These are phyloP conservation scores for Syngnathus scovelli DNA, from an alignment of 2,113 vertebrate species.

Conservation along the genomic window DNA sequence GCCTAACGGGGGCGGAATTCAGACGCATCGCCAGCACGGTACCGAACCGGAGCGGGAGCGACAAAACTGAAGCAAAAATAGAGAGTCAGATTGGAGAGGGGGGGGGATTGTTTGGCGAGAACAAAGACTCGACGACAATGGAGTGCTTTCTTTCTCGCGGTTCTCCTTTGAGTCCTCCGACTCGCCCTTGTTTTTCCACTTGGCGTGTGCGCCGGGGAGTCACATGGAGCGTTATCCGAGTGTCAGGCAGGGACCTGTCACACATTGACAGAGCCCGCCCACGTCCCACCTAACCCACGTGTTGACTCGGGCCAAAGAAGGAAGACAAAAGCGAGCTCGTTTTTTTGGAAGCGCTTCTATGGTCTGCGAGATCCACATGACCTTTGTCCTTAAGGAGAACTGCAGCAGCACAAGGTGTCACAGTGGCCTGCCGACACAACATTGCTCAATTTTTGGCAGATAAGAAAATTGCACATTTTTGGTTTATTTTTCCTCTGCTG, in stretches of 20 bases:
- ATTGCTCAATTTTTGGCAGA: too few species aligned
- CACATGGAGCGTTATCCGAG: constrained; percentile 61
- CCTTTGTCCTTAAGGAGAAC: too few species aligned
- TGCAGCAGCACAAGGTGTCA: too few species aligned
- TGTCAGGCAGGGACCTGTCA: constrained; percentile 61
- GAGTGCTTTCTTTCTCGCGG: constrained; percentile 29
- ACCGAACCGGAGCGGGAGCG: background rate
- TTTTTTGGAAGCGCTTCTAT: constrained; percentile 35
- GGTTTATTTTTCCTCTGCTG: too few species aligned
- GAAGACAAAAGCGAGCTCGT: constrained; percentile 44
- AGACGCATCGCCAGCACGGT: constrained; percentile 12
- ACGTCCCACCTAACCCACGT: constrained; percentile 4
- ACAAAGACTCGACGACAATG: constrained; percentile 11
- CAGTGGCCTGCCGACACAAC: too few species aligned
- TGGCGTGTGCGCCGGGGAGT: constrained; percentile 27
- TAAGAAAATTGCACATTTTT: too few species aligned
- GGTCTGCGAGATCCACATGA: constrained; percentile 16
- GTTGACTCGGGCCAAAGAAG: constrained; percentile 35
- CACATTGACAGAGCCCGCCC: constrained; percentile 56
- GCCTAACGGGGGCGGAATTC: constrained; percentile 35
- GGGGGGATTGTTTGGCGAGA: background rate
- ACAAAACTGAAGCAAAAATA: constrained; percentile 10
- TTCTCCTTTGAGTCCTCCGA: constrained; percentile 45
- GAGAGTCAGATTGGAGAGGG: constrained; percentile 23
- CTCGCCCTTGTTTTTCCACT: constrained; percentile 50